These are phyloP conservation scores for Caenorhabditis sp. DNA, from an alignment of 2,888 invertebrate genomes.

Conservation along the genomic window DNA sequence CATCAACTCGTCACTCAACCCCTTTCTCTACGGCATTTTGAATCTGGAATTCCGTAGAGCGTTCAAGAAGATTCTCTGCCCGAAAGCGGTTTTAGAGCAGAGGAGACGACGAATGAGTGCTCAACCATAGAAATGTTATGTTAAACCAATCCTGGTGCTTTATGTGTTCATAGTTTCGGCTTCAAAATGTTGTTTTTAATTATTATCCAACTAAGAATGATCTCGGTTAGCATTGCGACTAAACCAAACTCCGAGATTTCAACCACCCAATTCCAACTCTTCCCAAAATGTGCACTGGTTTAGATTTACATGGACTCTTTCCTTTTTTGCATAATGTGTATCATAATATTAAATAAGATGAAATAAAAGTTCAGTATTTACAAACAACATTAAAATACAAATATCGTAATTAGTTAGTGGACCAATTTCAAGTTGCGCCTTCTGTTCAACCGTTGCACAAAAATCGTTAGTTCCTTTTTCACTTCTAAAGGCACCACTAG, in stretches of 20 bases:
- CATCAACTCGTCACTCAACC: constrained; percentile 77
- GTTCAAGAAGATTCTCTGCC: constrained; percentile 78
- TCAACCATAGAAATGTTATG: constrained; percentile 44
- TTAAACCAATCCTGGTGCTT: no score
- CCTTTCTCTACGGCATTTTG: constrained; percentile 78
- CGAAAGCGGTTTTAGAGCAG: constrained; percentile 70
- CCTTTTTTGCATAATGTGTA: no score
- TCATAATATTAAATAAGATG: no score
- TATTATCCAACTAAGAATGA: constrained; percentile 4
- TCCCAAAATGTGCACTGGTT: constrained; percentile 22
- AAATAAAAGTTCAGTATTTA: background rate
- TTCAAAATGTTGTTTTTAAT: constrained; percentile 1
- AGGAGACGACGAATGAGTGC: constrained; percentile 62
- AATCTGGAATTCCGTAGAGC: constrained; percentile 79
- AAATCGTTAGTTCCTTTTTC: constrained; percentile 55
- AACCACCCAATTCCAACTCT: no score
- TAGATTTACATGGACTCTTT: no score
- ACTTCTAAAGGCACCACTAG: constrained; percentile 42
- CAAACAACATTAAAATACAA: no score
- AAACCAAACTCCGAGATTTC: constrained; percentile 14
- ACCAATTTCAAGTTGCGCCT: constrained; percentile 57
- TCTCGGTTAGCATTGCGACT: constrained; percentile 33
- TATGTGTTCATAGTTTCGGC: background rate
- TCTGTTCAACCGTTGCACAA: constrained; percentile 58
- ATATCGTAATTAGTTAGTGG: no score